Evolutionary conservation across 2,113 vertebrate genomes (phyloP).

Genomic region (Osmerus mordax): DNA sequence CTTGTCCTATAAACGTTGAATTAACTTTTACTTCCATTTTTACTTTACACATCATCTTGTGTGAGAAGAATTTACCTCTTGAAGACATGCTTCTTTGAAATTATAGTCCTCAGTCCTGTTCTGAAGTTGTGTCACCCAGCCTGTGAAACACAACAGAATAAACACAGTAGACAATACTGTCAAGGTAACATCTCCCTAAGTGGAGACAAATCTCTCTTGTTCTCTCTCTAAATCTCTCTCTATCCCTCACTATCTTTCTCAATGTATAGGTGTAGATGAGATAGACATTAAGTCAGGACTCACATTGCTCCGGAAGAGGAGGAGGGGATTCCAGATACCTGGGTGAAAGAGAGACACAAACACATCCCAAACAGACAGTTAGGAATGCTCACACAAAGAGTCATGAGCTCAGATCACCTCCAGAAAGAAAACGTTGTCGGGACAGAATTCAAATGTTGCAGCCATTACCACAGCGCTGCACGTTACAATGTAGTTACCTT

Average conservation of each 20-base stretch:
- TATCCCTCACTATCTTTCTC: neutral
- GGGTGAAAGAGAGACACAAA: neutral
- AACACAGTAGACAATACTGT: neutral
- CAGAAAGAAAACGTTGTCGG: neutral
- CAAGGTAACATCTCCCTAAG: too few relatives aligned
- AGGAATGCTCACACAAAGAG: neutral
- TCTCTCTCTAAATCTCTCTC: too few relatives aligned
- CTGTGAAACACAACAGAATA: conserved; percentile 27
- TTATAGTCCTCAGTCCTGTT: conserved; percentile 34
- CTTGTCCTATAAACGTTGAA: too few relatives aligned
- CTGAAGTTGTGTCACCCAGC: conserved; percentile 55
- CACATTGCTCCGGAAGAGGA: neutral
- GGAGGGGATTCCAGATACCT: neutral
- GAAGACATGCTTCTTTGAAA: conserved; percentile 43
- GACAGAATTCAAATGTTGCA: neutral
- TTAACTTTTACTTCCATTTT: too few relatives aligned
- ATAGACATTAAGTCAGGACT: neutral
- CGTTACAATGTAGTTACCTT: neutral
- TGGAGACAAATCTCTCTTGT: too few relatives aligned
- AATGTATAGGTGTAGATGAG: neutral
- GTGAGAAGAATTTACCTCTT: conserved; percentile 38
- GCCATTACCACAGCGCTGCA: neutral
- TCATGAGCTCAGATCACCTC: neutral
- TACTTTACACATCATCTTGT: too few relatives aligned
- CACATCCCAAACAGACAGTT: neutral